Base-by-base conservation (phyloP, 2,113 vertebrate genomes). In the Penelope pileata region DNA sequence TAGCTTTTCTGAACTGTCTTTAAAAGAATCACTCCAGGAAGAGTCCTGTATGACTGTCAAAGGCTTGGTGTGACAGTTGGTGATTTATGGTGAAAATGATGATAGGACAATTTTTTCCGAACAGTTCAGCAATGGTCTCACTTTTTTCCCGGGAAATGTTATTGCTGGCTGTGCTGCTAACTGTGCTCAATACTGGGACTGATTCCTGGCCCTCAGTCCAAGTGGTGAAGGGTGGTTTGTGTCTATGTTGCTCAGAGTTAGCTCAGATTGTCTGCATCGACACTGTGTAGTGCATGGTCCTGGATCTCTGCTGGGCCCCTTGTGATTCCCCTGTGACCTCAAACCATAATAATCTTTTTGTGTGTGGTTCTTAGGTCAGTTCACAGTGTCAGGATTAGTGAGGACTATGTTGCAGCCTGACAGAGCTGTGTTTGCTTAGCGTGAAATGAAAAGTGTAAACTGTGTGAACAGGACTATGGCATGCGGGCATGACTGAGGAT, bases 21-120 rank as follows among this genome's bases (percentile, higher is more conserved):
- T 88, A 30, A 78, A 93, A 78, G 34, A 43, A 43, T 78, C 51
- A 62, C 7, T 79, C 13, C 32, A 88, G 68, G 30, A 90, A 68
- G 18, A 88, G 11, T 43, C 18, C 32, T 88, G 59, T 68, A 63
- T 83, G 47, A 50, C 75, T 86, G 24, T 82, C 86, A 47, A 80
- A 67, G 59, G 63, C 77, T 93, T 86, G 64, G 62, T 81, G 70
- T 96, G 83, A 91, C 94, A 97, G 64, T 78, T 80, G 80, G 27
- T 94, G 90, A 96, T 96, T 95, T 96, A 97, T 93, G 80, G 76
- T 88, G 76, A 93, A 96, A 86, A 82, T 73, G 90, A 87, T 84
- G 90, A 75, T 58, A 91, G 73, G 73, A 90, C 69, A 83, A 36
- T 90, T 81, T 96, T 88, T 90, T 93, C 56, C 86, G 88, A 95